Base-by-base conservation (phyloP, 2,797 vertebrate species). In the Manis pentadactyla region DNA sequence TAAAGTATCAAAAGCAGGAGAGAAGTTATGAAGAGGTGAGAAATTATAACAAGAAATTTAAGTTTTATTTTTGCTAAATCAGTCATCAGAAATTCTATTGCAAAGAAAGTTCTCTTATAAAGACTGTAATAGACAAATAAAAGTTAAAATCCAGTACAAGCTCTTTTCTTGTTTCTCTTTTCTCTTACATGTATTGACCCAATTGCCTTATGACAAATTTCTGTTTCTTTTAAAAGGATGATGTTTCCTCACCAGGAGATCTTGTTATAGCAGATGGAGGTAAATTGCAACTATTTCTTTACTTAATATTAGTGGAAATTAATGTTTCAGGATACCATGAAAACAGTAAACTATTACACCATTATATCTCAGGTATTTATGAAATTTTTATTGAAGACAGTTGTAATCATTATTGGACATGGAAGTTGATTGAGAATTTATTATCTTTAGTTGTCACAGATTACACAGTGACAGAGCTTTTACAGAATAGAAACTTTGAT, bases 221-320 rank as follows among this genome's bases (percentile, higher is more conserved):
- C 78, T 42, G 5, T 78, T 95, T 94, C 95, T 90, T 96, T 97
- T 73, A 34, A 94, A 96, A 99, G 99, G 99, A 99, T 98, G 99
- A 99, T 87, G 99, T 99, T 95, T 99, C 99, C 73, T 99, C 99
- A 96, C 99, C 99, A 5, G 99, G 99, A 97, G 99, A 99, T 97
- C 98, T 99, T 74, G 97, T 99, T 92, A 99, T 99, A 98, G 99
- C 99, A 95, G 99, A 99, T 98, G 99, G 99, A 96, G 99, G 99
- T 97, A 99, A 99, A 97, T 85, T 90, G 57, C 4, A n/a, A 75
- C 74, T 90, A 57, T 55, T 71, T 97, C 61, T 27, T 94, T 91
- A 69, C 49, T 97, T 74, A 93, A 5, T 55, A 27, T 64, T 86
- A 2, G 85, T 96, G 18, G 82, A n/a, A 97, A 61, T 94, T 90